Base-by-base conservation (phyloP, 2,888 invertebrate genomes). In the Pilophorus perplexus region DNA sequence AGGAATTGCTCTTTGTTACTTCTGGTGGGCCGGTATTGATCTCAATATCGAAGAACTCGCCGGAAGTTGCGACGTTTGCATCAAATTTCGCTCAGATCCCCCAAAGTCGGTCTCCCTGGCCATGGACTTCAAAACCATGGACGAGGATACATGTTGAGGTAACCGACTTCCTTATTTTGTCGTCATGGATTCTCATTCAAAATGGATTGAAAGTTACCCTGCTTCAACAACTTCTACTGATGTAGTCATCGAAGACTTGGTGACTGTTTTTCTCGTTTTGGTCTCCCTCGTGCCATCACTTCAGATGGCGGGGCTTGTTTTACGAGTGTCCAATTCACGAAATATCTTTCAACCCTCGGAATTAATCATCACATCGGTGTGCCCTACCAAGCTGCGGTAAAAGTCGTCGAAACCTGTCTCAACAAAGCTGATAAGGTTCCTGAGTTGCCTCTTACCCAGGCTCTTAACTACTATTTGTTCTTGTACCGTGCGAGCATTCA, bases 201-300 rank as follows among this genome's bases (percentile, higher is more conserved):
- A 66, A 48, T 66, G 50, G 50, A 59, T 66, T 25, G 66, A 66
- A 59, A 23, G 44, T 25, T 66, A 42, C 38, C 27, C 25, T 1
- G 28, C 48, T 10, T 16, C 18, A 2, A 8, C 18, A 10, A 48
- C 28, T 5, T 27, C 60, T n/a, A 16, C 48, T 14, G 50, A 38
- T 25, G 59, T 48, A 5, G 48, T 59, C 10, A 60, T 48, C 2
- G 46, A 48, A 16, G 50, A 59, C 22, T 20, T 50, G n/a, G 14
- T 25, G 48, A 59, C 16, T 14, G 12, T 2, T 66, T 66, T n/a
- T 2, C 60, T n/a, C 4, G 66, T 6, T 66, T 66, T 16, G 66
- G 50, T 5, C 16, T 59, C 2, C 66, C 59, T 28, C 18, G 25
- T 20, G 1, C 23, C 1, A 1, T 66, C 6, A 66, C 66, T 20